Base-by-base conservation (phyloP, 1,140 invertebrate genomes). In the Bombus superbus region DNA sequence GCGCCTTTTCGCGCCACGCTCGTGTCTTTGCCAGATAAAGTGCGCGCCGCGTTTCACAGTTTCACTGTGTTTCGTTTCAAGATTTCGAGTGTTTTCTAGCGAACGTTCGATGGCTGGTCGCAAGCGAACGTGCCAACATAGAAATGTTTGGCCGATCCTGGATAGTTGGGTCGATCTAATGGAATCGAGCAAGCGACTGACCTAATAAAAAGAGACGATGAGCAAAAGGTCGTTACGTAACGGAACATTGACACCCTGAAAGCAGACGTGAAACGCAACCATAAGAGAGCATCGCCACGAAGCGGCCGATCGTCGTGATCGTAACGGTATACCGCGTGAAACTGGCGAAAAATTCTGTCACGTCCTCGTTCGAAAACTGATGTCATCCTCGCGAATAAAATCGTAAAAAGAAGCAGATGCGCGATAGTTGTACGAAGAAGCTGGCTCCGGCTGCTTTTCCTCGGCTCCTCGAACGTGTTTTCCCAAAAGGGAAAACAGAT, bases 251-350 rank as follows among this genome's bases (percentile, higher is more conserved):
- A 47, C 62, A 66, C 62, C 32, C 32, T 25, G 42, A 47, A 68
- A 68, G 32, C 64, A 18, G 62, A 38, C 64, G 42, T 25, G 28
- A 47, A 72, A 81, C 79, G 79, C 38, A 40, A 69, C 66, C 44
- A 32, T 57, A 53, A 8, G 38, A 69, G 68, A 59, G n/a, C 38
- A 25, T 42, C 38, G 79, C 25, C 42, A 11, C 10, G 77, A 47
- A 44, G 32, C 13, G 25, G 3, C 9, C 64, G 66, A 78, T 78
- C 38, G 44, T 18, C 28, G 35, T 15, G 47, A 22, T n/a, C 2
- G 47, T 85, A 85, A 85, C 83, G 83, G 83, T 85, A 80, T 40
- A 35, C 44, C 44, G 11, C 40, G 72, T 77, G 42, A 83, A 76
- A 76, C 59, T n/a, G 75, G 53, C 32, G 68, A 72, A 62, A 59